A percentile compares a stretch with the other conserved stretches of the same genome.
These are phyloP conservation scores for Tachysurus fulvidraco DNA, from an alignment of 2,113 vertebrate species.

Conservation along the genomic window DNA sequence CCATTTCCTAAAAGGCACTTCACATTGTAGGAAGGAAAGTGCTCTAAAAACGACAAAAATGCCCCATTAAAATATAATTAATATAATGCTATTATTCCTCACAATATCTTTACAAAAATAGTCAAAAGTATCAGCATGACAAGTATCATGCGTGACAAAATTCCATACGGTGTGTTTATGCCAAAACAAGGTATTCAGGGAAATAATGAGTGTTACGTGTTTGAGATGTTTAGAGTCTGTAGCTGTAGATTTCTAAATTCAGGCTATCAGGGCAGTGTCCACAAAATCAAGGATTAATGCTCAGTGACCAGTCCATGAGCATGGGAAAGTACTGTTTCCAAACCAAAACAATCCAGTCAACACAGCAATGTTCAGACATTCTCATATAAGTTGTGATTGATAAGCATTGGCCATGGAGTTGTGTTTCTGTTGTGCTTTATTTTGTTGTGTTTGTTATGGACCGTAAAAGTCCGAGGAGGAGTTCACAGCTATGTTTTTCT, in stretches of 20 bases:
- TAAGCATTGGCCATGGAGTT: neutral
- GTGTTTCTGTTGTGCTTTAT: neutral
- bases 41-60: neutral
- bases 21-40: neutral
- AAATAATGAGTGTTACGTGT: neutral
- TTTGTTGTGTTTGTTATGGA: neutral
- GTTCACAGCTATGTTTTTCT: neutral
- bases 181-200: neutral
- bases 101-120: neutral
- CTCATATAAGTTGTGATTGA: neutral
- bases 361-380: neutral
- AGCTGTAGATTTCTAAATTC: neutral
- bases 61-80: neutral
- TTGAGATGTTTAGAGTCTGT: neutral
- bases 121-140: neutral
- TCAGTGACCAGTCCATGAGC: constrained; percentile 29
- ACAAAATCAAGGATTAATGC: constrained; percentile 46
- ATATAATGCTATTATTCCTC: neutral
- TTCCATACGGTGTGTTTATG: neutral
- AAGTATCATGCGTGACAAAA: constrained; percentile 14
- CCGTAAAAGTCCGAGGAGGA: neutral
- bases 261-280: constrained; percentile 45
- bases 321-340: neutral
- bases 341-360: neutral
- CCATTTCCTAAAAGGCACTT: neutral